These are phyloP conservation scores for Abscondita cerata DNA, from an alignment of 2,888 invertebrate genomes.

Conservation along the genomic window DNA sequence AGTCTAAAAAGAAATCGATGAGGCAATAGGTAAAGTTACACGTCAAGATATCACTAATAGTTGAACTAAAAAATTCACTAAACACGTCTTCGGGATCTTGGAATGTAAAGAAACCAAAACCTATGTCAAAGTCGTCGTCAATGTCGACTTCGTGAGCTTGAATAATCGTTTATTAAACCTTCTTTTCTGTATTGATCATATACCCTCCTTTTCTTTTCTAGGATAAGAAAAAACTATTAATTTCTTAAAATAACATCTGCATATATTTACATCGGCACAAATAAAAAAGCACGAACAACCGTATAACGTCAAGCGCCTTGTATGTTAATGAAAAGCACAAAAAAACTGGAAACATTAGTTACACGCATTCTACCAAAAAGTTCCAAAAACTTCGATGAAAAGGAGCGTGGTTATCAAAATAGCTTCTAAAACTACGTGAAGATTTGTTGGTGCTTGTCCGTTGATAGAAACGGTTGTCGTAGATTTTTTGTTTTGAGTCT, in stretches of 20 bases:
- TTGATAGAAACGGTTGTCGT: slow-evolving; percentile 67
- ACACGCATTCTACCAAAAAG: slow-evolving; percentile 24
- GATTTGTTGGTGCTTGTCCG: slow-evolving; percentile 60
- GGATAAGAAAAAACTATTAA: slow-evolving; percentile 44
- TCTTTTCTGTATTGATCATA: slow-evolving; percentile 97
- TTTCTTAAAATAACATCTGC: neutral
- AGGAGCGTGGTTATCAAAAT: slow-evolving; percentile 85
- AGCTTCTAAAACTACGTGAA: slow-evolving; percentile 73
- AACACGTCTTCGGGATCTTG: slow-evolving; percentile 98
- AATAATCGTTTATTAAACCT: slow-evolving; percentile 73
- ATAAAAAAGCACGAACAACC: no score
- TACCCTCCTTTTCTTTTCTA: slow-evolving; percentile 91
- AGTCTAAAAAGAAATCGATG: no score
- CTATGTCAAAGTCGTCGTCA: slow-evolving; percentile 77
- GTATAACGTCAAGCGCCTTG: neutral
- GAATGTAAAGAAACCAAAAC: slow-evolving; percentile 86
- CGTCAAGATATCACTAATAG: slow-evolving; percentile 84
- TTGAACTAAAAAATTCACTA: slow-evolving; percentile 94
- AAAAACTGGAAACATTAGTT: slow-evolving; percentile 14
- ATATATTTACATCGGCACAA: neutral
- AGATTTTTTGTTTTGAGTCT: slow-evolving; percentile 79
- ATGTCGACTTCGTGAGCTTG: slow-evolving; percentile 67
- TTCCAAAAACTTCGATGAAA: slow-evolving; percentile 89
- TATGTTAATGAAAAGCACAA: slow-evolving; percentile 5
- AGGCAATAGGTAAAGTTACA: no score